Conservation (phyloP, 2,113 vertebrate genomes). For the Vicugna pacos region DNA sequence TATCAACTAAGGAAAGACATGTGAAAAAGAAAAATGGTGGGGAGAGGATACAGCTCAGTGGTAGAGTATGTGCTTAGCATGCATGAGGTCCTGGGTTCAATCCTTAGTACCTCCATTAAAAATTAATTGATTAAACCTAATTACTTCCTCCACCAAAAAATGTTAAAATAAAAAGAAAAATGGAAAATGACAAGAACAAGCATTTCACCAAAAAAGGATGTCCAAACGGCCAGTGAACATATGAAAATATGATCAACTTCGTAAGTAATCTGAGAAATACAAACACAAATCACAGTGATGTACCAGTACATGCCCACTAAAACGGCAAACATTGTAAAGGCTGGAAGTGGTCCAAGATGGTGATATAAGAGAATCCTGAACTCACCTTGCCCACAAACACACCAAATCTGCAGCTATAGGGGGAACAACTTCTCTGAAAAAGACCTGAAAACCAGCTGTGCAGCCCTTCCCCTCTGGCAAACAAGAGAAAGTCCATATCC, state of each 20-base stretch:
- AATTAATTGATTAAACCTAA: too few species aligned
- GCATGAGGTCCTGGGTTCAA: too few species aligned
- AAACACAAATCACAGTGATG: not conserved
- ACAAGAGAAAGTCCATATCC: not conserved
- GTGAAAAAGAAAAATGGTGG: not conserved
- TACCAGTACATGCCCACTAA: not conserved
- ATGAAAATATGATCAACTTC: not conserved
- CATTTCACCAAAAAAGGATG: not conserved
- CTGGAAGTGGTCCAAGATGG: not conserved
- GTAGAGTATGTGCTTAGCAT: too few species aligned
- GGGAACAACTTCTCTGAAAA: not conserved
- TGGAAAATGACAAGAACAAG: not conserved
- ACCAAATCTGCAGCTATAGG: not conserved
- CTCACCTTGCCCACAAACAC: not conserved
- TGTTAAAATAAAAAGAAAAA: not conserved
- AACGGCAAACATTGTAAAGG: not conserved
- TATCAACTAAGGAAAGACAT: not conserved
- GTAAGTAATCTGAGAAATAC: not conserved
- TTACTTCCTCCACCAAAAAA: too few species aligned
- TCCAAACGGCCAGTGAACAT: not conserved
- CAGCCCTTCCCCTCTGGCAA: not conserved
- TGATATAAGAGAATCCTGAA: not conserved
- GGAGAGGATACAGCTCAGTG: too few species aligned
- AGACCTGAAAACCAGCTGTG: not conserved
- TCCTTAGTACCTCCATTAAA: too few species aligned